Evolutionary conservation across 2,888 invertebrate species (phyloP).

Genomic region (Pristionchus exspectatus): DNA sequence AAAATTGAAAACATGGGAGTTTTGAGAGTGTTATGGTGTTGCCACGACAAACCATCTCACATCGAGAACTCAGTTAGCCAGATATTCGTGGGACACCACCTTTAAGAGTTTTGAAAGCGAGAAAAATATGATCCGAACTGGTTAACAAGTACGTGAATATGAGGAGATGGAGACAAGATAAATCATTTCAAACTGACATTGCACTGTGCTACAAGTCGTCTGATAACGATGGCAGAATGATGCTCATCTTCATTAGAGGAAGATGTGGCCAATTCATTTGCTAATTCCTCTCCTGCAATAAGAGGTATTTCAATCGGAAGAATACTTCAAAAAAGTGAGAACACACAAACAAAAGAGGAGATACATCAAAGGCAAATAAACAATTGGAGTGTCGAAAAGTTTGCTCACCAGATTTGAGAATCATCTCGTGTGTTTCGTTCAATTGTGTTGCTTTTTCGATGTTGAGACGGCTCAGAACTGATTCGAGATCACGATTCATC

Average conservation of each 20-base stretch:
- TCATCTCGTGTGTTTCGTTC: conserved; percentile 46
- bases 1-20: no score
- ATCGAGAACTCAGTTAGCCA: no score
- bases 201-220: conserved; percentile 14
- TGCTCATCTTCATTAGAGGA: conserved; percentile 39
- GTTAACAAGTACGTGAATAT: conserved; percentile 7
- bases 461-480: not conserved
- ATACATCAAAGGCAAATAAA: not conserved
- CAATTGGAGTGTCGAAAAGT: not conserved
- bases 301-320: not conserved
- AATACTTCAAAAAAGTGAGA: not conserved
- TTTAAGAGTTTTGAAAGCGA: not conserved
- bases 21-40: no score
- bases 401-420: conserved; percentile 42
- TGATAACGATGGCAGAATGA: not conserved
- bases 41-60: no score
- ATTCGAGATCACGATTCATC: conserved; percentile 13
- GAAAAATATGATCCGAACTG: conserved; percentile 24
- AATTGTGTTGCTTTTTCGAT: not conserved
- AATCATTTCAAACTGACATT: not conserved
- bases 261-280: conserved; percentile 45
- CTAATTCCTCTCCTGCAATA: conserved; percentile 48
- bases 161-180: not conserved
- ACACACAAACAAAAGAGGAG: not conserved
- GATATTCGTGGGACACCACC: no score